Evolutionary conservation across 2,888 invertebrate species (phyloP), one percentile per base, ranked within the genome.

Genomic region (Noctua janthina): DNA sequence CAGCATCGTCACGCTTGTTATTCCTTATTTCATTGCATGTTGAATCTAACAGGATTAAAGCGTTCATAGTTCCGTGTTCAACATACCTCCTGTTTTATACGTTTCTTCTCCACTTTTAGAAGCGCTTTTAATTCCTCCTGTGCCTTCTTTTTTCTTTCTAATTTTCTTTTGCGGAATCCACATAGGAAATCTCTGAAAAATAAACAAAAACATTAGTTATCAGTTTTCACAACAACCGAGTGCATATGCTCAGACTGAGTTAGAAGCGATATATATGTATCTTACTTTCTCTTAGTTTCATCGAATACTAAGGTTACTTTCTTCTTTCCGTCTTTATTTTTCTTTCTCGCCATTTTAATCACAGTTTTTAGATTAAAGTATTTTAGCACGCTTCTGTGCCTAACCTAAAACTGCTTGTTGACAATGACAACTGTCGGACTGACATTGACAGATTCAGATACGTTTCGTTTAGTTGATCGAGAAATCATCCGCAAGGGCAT

Each of bases 121-220:
- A 98, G 97, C 62, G 97, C 96, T 88, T 98, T 97, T 59, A 99
- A 93, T 87, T 98, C 97, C 86, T 98, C 98, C 91, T 98, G 97
- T 0, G 98, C 98, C 89, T 98, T 98, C 90, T 98, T 98, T 91
- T 98, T 98, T 70, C 98, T 97, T 93, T 98, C 98, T 69, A 98
- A 94, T 93, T 99, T 99, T 85, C 99, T 97, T 95, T 98, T 98
- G 70, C 97, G 98, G 93, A 99, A 99, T 3, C 99, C 98, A 86
- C 98, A 98, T 51, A 99, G 94, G 92, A 98, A 99, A 70, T 98
- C 98, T 91, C 98, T 98, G 92, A 77, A 97, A 73, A 68, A 78
- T 39, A 51, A 79, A 80, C 56, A 74, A 69, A 73, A 76, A 69
- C 59, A 68, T 68, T 46, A 68, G 46, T 15, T 46, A 73, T 51